Percentiles rank a stretch among this genome's conserved stretches.
Evolutionary conservation across 2,797 vertebrate species (phyloP).

Genomic region (Siniperca obscura): DNA sequence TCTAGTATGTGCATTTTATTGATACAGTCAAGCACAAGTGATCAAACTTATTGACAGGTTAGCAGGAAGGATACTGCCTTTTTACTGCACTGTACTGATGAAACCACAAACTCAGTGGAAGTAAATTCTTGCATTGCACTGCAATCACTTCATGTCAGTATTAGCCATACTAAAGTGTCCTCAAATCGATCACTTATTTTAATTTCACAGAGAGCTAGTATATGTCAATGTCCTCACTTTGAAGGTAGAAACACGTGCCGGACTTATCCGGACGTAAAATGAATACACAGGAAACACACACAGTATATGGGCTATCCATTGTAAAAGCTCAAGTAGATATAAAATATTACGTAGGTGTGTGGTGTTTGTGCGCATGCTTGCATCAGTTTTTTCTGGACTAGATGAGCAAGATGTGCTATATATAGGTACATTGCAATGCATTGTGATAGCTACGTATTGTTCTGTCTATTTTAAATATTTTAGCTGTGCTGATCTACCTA

Average conservation of each 20-base stretch:
- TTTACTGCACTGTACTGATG: background rate
- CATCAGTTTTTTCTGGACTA: background rate
- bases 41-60: background rate
- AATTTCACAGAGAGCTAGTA: conserved; percentile 1
- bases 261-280: background rate
- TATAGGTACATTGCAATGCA: background rate
- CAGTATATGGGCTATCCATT: background rate
- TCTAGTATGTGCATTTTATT: background rate
- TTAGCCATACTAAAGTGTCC: background rate
- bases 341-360: background rate
- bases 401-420: background rate
- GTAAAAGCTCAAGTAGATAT: background rate
- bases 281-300: background rate
- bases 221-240: background rate
- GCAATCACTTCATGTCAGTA: background rate
- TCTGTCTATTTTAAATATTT: background rate
- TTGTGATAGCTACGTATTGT: background rate
- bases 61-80: background rate
- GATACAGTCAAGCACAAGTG: background rate
- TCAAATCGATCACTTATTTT: background rate
- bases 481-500: background rate
- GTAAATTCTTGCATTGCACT: background rate
- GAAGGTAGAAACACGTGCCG: background rate
- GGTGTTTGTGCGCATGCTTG: background rate
- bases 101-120: background rate